Evolutionary conservation across 2,888 invertebrate genomes (phyloP).

Genomic region (Sesia bembeciformis): DNA sequence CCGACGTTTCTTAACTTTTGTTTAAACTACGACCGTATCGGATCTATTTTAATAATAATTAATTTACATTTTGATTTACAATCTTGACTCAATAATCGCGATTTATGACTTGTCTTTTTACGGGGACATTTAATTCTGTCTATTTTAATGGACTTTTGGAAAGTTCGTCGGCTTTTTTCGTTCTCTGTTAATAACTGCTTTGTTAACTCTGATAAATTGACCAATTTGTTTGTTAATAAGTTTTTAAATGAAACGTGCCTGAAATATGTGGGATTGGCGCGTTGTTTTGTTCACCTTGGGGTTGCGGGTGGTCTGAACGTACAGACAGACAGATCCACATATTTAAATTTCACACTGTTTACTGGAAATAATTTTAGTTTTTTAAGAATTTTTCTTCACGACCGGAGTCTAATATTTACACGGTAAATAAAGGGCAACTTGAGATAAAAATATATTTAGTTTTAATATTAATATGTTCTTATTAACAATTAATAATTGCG

Average conservation of each 20-base stretch:
- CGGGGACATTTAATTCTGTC: background rate
- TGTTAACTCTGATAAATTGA: constrained; percentile 34
- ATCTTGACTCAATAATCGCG: background rate
- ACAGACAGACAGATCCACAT: background rate
- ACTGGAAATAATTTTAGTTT: background rate
- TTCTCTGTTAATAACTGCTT: constrained; percentile 7
- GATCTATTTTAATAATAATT: background rate
- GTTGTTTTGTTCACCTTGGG: background rate
- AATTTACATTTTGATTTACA: background rate
- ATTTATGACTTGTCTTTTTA: background rate
- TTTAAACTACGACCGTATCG: background rate
- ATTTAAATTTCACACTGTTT: background rate
- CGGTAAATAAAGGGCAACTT: no score
- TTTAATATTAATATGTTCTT: no score
- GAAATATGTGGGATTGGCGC: background rate
- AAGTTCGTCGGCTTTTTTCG: background rate
- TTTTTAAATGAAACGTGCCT: constrained; percentile 1
- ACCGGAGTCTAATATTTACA: no score
- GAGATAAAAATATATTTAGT: no score
- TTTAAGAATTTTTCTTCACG: no score
- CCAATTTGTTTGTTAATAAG: constrained; percentile 21
- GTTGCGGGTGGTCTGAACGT: background rate
- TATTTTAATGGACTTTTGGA: background rate
- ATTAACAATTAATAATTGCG: no score
- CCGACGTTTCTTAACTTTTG: background rate